Conservation (phyloP, 2,797 vertebrate species). For the Avahi laniger region DNA sequence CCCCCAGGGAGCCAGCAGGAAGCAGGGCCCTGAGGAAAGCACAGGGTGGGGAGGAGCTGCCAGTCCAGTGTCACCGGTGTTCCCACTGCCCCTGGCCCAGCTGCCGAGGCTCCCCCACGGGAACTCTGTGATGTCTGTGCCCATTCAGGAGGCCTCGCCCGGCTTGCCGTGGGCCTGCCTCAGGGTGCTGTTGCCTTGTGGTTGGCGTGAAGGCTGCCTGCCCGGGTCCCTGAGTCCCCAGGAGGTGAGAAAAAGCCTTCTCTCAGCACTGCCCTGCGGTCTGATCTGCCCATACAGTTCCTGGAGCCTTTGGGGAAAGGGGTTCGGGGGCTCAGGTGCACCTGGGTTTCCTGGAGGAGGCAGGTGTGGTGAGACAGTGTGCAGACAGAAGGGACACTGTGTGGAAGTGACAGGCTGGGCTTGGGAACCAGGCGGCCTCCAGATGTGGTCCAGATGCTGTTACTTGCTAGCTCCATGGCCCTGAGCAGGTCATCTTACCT, state of each 20-base stretch:
- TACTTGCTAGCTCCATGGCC: neutral
- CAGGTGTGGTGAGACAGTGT: neutral
- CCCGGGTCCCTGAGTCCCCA: neutral
- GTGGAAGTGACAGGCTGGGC: neutral
- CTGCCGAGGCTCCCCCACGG: rapidly evolving
- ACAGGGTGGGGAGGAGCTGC: neutral
- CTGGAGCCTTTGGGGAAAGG: neutral
- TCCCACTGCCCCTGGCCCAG: neutral
- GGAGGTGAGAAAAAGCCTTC: neutral
- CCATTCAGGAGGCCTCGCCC: neutral
- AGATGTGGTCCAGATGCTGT: neutral
- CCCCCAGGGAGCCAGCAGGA: neutral
- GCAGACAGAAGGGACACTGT: neutral
- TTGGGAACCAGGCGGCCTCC: neutral
- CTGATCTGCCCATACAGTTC: neutral
- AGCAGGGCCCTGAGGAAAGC: neutral
- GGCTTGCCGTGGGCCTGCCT: neutral
- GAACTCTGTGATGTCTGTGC: neutral
- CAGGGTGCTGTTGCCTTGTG: neutral
- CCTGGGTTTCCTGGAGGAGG: neutral
- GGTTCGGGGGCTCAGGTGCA: neutral
- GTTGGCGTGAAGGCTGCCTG: neutral
- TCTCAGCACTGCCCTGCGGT: neutral
- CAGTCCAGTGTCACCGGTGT: neutral
- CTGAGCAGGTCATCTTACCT: neutral